A percentile compares a stretch with the other conserved stretches of the same genome.
phyloP scores from a whole-genome alignment of 2,113 vertebrate species.

The Balaeniceps rex region DNA sequence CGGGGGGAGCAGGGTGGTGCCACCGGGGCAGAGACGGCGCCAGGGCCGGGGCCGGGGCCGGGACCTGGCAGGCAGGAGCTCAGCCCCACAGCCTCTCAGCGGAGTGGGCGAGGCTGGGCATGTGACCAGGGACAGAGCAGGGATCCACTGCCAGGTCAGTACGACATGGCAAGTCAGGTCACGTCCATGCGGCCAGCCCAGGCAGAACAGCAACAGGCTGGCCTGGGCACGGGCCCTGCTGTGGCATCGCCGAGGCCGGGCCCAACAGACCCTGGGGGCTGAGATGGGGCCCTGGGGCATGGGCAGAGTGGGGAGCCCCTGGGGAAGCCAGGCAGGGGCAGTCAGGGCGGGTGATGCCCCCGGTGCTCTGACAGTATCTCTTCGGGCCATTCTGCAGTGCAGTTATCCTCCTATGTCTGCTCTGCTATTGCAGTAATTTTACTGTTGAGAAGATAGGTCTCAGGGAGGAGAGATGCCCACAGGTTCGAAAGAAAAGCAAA shows the following conservation, averaged over 20 bases:
- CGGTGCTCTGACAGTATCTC: not conserved
- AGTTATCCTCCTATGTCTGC: rapidly evolving
- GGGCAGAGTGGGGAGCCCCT: not conserved
- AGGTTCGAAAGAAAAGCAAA: not conserved
- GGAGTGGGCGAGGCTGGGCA: rapidly evolving
- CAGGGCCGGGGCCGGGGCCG: rapidly evolving
- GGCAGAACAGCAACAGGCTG: not conserved
- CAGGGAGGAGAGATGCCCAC: rapidly evolving
- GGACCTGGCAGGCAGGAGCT: not conserved
- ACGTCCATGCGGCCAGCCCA: rapidly evolving
- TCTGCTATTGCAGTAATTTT: not conserved
- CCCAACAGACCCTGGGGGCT: not conserved
- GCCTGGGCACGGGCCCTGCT: not conserved
- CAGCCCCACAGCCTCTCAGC: rapidly evolving
- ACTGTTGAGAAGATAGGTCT: not conserved
- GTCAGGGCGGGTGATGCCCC: not conserved
- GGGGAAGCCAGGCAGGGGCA: not conserved
- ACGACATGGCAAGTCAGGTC: too few relatives aligned
- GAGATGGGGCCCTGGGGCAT: rapidly evolving
- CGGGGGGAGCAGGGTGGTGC: rapidly evolving
- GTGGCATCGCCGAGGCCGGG: rapidly evolving
- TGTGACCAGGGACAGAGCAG: not conserved
- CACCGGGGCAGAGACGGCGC: too few relatives aligned
- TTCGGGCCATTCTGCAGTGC: not conserved
- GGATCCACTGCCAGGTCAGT: too few relatives aligned